These are phyloP conservation scores for Myiopsitta monachus DNA, from an alignment of 2,113 vertebrate genomes.

Conservation along the genomic window DNA sequence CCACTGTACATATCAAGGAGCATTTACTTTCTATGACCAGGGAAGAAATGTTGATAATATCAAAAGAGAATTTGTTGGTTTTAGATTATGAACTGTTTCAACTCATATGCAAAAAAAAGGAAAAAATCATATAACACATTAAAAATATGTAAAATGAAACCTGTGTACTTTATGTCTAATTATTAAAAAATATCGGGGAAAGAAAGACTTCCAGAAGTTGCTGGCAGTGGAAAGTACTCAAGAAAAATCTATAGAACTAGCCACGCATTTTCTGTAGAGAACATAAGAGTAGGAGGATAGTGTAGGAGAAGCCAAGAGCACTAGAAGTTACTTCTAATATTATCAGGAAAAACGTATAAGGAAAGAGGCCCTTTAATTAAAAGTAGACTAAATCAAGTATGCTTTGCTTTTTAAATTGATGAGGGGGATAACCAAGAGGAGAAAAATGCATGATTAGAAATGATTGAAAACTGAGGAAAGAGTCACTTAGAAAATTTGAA, in stretches of 20 bases:
- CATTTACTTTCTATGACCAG: background rate
- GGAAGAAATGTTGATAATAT: background rate
- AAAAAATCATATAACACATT: background rate
- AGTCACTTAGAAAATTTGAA: slow-evolving; percentile 3
- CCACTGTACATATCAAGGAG: background rate
- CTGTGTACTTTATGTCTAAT: background rate
- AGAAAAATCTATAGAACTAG: background rate
- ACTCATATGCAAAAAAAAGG: background rate
- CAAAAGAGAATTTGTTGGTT: background rate
- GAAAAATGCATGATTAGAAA: background rate
- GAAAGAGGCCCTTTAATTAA: slow-evolving; percentile 33
- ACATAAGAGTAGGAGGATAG: background rate
- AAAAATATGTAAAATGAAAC: background rate
- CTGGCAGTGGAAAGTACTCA: background rate
- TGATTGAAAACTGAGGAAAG: slow-evolving; percentile 23
- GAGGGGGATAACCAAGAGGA: slow-evolving; percentile 7
- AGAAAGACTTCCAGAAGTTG: background rate
- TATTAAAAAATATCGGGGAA: background rate
- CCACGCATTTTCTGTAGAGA: background rate
- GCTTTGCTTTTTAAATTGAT: slow-evolving; percentile 21
- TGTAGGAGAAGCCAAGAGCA: slow-evolving; percentile 34
- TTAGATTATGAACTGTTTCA: background rate
- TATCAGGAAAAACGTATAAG: slow-evolving; percentile 7
- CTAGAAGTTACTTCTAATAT: slow-evolving; percentile 30
- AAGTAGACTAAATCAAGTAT: slow-evolving; percentile 26